Evolutionary conservation across 2,888 invertebrate genomes (phyloP), one percentile per base, ranked within the genome.

Genomic region (Portevinia maculata): DNA sequence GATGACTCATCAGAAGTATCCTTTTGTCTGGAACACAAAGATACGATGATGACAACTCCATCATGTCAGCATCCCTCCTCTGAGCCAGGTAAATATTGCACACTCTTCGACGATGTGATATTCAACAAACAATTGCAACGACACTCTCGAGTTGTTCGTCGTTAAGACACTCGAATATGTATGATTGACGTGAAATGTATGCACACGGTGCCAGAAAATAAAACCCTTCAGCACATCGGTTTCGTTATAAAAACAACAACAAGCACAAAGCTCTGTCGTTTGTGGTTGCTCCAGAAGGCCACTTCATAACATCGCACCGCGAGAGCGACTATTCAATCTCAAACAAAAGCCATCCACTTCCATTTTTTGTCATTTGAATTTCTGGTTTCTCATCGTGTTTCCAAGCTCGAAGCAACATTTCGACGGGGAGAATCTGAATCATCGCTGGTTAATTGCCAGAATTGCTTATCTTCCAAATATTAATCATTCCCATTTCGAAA

Each of bases 401-500:
- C 17, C 37, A 13, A 28, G 44, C 8, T 30, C 19, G 13, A 17
- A 34, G 13, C 17, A 24, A 24, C 24, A 21, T 9, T 24, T 15
- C 34, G 15, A 21, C n/a, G 44, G 44, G 19, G 19, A n/a, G 48
- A 41, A 71, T 71, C 78, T 78, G 78, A 78, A 64, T 78, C 78
- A 64, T 59, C 57, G 19, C 4, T 24, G 15, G 39, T 34, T 30
- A 6, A 7, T 15, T 15, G 41, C 28, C 13, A 19, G 39, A 64
- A 71, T 21, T 28, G 28, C 78, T 78, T 78, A 78, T 78, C 78
- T 59, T 24, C 15, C 1, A 24, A 44, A 67, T 57, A 48, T 71
- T 57, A 71, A 70, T 71, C 64, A 78, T 48, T 19, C 11, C 46
- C 21, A 21, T 39, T 28, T 48, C 46, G 46, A 24, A 46, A 67